Conservation (phyloP, 37 sponge, comb jelly and placozoan genomes). For the Diacarnus erythraeanus region DNA sequence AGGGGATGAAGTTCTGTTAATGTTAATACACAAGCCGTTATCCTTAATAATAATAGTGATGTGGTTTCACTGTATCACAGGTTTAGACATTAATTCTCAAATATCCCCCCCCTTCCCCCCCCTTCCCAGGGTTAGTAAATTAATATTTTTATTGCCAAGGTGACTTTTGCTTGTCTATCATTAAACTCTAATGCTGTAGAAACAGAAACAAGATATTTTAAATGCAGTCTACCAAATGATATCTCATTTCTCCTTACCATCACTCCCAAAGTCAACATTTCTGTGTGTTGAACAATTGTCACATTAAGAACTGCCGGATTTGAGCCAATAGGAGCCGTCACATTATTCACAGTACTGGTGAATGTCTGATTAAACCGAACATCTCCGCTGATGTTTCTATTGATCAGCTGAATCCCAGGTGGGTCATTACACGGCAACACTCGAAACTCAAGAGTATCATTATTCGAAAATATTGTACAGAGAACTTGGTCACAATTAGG, state of each 20-base stretch:
- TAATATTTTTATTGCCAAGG: no score
- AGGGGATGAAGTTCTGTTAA: no score
- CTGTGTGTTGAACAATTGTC: background rate
- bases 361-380: background rate
- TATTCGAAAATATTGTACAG: background rate
- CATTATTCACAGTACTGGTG: background rate
- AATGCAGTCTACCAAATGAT: no score
- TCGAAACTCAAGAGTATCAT: background rate
- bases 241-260: background rate
- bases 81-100: no score
- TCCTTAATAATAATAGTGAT: background rate
- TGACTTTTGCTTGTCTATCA: no score
- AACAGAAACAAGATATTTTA: no score
- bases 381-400: background rate
- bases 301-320: background rate
- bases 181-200: no score
- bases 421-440: background rate
- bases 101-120: no score
- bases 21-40: no score
- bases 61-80: background rate
- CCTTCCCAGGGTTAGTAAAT: no score
- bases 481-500: background rate
- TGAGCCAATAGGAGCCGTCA: background rate
- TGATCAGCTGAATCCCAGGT: background rate
- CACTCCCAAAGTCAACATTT: background rate